Conservation (phyloP, 1,140 invertebrate genomes). For the Micrasema longulum region DNA sequence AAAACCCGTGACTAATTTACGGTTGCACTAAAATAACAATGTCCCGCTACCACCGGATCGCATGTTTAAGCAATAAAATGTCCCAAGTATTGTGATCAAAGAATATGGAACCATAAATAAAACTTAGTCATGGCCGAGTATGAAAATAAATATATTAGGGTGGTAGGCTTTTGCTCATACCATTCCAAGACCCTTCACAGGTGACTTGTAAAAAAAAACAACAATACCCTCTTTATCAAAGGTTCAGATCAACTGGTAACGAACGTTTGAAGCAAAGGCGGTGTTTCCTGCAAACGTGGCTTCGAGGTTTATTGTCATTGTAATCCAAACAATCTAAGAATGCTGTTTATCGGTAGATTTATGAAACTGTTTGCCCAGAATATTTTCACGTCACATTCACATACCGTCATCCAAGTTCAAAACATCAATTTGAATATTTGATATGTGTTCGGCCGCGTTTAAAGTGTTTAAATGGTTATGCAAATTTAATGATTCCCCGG, state of each 20-base stretch:
- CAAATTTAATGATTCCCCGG: slow-evolving; percentile 28
- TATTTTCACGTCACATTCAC: slow-evolving; percentile 19
- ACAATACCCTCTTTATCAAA: neutral
- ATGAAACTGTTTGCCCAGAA: slow-evolving; percentile 26
- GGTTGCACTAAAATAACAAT: slow-evolving; percentile 28
- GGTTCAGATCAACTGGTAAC: no score
- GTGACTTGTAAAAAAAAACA: slow-evolving; percentile 14
- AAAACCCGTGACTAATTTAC: slow-evolving; percentile 38
- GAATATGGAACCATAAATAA: slow-evolving; percentile 48
- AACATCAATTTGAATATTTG: slow-evolving; percentile 34
- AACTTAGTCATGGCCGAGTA: slow-evolving; percentile 46
- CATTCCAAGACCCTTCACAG: neutral
- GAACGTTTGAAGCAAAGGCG: no score
- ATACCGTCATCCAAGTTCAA: slow-evolving; percentile 14
- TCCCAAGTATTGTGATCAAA: slow-evolving; percentile 40
- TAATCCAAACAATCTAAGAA: neutral
- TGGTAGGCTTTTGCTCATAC: neutral
- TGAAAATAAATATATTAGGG: slow-evolving; percentile 50
- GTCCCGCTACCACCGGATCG: slow-evolving; percentile 14
- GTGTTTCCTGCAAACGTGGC: no score
- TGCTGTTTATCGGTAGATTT: slow-evolving; percentile 32
- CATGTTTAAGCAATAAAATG: slow-evolving; percentile 38
- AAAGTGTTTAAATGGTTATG: slow-evolving; percentile 32
- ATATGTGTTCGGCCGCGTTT: slow-evolving; percentile 23
- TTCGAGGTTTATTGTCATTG: no score